phyloP scores from a whole-genome alignment of 1,140 invertebrate species.

The Dysdera silvatica region DNA sequence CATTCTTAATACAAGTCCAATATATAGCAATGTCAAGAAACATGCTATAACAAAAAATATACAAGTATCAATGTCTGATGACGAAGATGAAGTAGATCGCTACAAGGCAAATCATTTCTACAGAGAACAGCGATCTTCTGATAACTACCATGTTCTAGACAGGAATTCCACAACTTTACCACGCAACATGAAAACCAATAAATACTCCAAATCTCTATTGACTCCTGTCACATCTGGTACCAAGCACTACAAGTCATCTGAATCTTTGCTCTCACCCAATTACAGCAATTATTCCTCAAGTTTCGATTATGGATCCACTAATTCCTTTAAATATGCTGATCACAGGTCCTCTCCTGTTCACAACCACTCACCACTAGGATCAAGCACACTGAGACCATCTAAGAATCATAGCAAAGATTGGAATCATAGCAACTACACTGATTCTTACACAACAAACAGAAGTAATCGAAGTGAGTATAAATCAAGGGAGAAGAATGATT shows the following conservation, averaged over 20 bases:
- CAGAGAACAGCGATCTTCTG: conserved; percentile 1
- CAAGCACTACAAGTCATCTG: conserved; percentile 23
- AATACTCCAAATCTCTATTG: not conserved
- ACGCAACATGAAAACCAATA: conserved; percentile 11
- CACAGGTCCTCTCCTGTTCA: conserved; percentile 14
- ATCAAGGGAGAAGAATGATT: too few relatives aligned
- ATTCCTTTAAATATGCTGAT: too few relatives aligned
- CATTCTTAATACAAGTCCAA: not conserved
- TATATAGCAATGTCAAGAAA: conserved; percentile 5
- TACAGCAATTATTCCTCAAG: conserved; percentile 23
- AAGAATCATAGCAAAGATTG: not conserved
- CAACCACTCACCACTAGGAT: conserved; percentile 21
- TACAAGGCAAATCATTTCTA: conserved; percentile 1
- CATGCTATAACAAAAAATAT: conserved; percentile 14
- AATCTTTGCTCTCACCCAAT: conserved; percentile 18
- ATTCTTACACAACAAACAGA: not conserved
- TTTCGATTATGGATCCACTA: conserved; percentile 15
- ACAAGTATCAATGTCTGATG: conserved; percentile 25
- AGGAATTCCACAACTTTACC: conserved; percentile 5
- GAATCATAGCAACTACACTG: conserved; percentile 2
- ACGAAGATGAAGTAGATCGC: conserved; percentile 5
- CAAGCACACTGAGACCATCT: too few relatives aligned
- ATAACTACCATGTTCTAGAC: not conserved
- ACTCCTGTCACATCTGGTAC: conserved; percentile 15
- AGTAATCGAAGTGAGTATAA: too few relatives aligned